A percentile compares a stretch with the other conserved stretches of the same genome.
Evolutionary conservation across 2,113 vertebrate species (phyloP).

Genomic region (Epinephelus moara): DNA sequence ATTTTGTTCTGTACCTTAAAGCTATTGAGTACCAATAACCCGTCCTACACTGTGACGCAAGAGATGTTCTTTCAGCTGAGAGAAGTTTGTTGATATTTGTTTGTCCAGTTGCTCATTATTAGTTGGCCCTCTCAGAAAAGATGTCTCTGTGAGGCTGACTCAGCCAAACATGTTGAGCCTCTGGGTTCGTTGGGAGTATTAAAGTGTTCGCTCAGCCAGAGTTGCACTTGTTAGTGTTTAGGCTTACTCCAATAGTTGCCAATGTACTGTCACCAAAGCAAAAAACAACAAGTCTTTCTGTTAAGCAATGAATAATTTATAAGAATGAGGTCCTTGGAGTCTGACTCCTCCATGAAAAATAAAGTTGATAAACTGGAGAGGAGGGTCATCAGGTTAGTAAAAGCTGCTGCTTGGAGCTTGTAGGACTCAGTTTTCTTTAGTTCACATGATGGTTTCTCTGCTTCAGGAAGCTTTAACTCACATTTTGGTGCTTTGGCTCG

Average conservation of each 20-base stretch:
- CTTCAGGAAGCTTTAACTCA: background rate
- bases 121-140: constrained; percentile 9
- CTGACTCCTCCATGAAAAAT: constrained; percentile 16
- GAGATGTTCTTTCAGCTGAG: constrained; percentile 1
- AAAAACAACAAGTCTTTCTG: constrained; percentile 45
- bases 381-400: constrained; percentile 27
- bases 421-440: constrained; percentile 27
- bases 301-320: constrained; percentile 60
- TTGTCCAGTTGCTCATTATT: constrained; percentile 28
- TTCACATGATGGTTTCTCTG: constrained; percentile 14
- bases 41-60: background rate
- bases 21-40: no score
- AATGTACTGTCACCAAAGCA: constrained; percentile 16
- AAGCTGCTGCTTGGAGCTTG: constrained; percentile 15
- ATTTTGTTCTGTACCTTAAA: no score
- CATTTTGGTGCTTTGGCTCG: background rate
- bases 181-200: constrained; percentile 33
- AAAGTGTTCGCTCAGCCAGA: constrained; percentile 42
- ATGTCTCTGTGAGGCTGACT: constrained; percentile 45
- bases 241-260: constrained; percentile 11
- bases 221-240: constrained; percentile 39
- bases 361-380: constrained; percentile 35
- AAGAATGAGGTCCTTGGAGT: constrained; percentile 24
- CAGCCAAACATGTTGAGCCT: constrained; percentile 30
- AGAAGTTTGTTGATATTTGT: constrained; percentile 33